A percentile compares a stretch with the other conserved stretches of the same genome.
These are phyloP conservation scores for Chrysogorgia sp. DNA, from an alignment of 92 coral and sea anemone species.

Conservation along the genomic window DNA sequence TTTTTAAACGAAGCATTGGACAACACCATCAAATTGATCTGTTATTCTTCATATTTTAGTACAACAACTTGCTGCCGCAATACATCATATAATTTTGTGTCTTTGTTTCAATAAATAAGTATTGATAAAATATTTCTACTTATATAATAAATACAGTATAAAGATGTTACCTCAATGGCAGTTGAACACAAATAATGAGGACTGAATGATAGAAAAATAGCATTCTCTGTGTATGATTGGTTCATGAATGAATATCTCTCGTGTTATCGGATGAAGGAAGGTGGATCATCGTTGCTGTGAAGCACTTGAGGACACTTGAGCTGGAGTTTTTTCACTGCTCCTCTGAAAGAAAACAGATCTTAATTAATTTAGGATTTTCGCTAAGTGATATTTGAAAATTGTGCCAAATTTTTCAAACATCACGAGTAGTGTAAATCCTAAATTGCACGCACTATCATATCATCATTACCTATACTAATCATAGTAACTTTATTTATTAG, in stretches of 20 bases:
- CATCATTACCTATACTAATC: too few species aligned
- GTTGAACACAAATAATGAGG: too few species aligned
- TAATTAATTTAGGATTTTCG: background rate
- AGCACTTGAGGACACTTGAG: constrained; percentile 71
- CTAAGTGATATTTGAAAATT: too few species aligned
- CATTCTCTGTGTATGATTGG: background rate
- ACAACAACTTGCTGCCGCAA: background rate
- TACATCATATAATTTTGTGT: background rate
- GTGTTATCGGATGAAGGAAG: constrained; percentile 6
- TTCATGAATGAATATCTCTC: too few species aligned
- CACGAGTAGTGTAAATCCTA: too few species aligned
- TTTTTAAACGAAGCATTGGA: too few species aligned
- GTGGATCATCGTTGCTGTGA: constrained; percentile 87
- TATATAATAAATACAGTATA: background rate
- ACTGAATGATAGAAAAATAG: background rate
- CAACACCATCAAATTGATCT: too few species aligned
- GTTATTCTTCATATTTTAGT: too few species aligned
- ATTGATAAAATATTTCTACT: background rate
- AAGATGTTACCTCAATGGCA: background rate
- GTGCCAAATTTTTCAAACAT: constrained; percentile 6
- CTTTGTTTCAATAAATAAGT: background rate
- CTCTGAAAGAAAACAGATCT: constrained; percentile 42
- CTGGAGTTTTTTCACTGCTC: constrained; percentile 87
- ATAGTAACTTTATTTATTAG: too few species aligned
- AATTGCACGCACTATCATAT: too few species aligned